A percentile compares a stretch with the other conserved stretches of the same genome.
Evolutionary conservation across 2,797 vertebrate species (phyloP).

Genomic region (Knipowitschia caucasica): DNA sequence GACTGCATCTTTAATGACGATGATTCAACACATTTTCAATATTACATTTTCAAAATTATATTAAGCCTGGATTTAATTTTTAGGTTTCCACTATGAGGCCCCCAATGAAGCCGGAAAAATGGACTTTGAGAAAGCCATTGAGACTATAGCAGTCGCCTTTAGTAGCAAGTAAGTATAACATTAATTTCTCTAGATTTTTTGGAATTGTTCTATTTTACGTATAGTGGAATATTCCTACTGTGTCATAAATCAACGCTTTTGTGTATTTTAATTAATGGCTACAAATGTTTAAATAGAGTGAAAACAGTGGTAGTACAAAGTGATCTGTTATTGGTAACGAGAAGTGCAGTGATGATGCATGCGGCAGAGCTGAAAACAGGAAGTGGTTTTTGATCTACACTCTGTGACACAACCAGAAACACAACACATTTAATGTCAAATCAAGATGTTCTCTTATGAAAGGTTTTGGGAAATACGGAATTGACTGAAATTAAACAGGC

Average conservation of each 20-base stretch:
- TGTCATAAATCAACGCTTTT: no score
- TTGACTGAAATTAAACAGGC: no score
- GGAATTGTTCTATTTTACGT: no score
- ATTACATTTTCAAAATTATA: no score
- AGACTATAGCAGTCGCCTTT: conserved; percentile 93
- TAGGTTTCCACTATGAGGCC: conserved; percentile 91
- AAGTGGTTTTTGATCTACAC: conserved; percentile 68
- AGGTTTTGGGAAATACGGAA: background rate
- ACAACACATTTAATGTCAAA: conserved; percentile 40
- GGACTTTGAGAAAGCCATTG: conserved; percentile 95
- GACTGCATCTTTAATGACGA: no score
- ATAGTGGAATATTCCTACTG: no score
- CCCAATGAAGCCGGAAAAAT: conserved; percentile 84
- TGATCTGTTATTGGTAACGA: conserved; percentile 43
- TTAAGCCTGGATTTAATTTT: conserved; percentile 9
- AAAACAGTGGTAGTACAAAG: conserved; percentile 10
- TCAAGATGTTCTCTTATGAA: no score
- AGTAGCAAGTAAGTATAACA: conserved; percentile 88
- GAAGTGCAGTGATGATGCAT: conserved; percentile 66
- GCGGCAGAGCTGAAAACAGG: conserved; percentile 75
- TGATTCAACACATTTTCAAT: no score
- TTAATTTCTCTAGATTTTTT: background rate
- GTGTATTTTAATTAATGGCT: no score
- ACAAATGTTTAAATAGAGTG: no score
- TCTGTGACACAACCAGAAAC: conserved; percentile 48